Conservation (phyloP, 2,113 vertebrate genomes). For the Trogon surrucura region DNA sequence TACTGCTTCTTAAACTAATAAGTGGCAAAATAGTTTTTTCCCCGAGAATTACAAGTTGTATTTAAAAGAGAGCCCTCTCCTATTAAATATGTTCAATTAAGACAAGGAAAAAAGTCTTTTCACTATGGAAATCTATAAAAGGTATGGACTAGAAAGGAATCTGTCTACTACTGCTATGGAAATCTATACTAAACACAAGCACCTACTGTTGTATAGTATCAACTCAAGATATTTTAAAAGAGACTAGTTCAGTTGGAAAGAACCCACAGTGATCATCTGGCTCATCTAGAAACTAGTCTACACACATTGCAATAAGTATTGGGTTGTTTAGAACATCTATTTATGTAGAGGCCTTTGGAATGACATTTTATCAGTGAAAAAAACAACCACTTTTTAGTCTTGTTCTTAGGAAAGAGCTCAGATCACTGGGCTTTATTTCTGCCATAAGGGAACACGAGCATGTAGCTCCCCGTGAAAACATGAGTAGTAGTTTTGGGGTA, state of each 20-base stretch:
- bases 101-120: not conserved
- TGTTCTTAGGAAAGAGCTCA: not conserved
- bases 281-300: not conserved
- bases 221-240: not conserved
- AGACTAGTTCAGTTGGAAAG: not conserved
- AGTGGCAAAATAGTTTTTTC: not conserved
- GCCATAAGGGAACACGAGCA: not conserved
- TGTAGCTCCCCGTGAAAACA: not conserved
- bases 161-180: not conserved
- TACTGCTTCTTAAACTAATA: not conserved
- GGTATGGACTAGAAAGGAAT: rapidly evolving
- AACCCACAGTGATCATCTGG: not conserved
- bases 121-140: not conserved
- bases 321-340: not conserved
- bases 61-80: not conserved
- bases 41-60: not conserved
- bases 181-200: not conserved
- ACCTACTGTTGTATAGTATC: not conserved
- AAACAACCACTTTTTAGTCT: not conserved
- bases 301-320: not conserved
- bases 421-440: not conserved
- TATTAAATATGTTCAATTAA: not conserved
- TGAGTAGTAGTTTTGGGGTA: not conserved
- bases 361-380: not conserved
- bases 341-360: not conserved